These are phyloP conservation scores for Drosophila triauraria DNA, from an alignment of 1,140 invertebrate genomes.

Conservation along the genomic window DNA sequence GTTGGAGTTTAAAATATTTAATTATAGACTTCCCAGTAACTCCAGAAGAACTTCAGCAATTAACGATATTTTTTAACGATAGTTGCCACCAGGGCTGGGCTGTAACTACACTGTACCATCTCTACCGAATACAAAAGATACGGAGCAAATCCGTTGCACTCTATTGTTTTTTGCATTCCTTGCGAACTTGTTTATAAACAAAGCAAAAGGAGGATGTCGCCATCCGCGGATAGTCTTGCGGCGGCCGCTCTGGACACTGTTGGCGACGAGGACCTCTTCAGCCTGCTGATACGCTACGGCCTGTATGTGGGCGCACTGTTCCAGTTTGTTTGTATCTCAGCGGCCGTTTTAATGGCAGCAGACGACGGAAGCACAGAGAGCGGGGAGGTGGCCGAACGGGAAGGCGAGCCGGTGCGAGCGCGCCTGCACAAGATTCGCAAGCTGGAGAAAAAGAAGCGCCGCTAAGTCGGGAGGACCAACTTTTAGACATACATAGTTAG, in stretches of 20 bases:
- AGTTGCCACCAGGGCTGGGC: constrained; percentile 2
- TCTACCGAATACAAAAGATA: constrained; percentile 59
- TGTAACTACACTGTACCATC: background rate
- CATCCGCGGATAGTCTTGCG: constrained; percentile 45
- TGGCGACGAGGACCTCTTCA: constrained; percentile 74
- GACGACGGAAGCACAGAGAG: constrained; percentile 38
- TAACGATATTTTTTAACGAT: constrained; percentile 7
- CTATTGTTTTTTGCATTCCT: constrained; percentile 6
- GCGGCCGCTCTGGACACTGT: constrained; percentile 69
- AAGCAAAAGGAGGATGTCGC: constrained; percentile 39
- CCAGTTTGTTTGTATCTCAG: constrained; percentile 74
- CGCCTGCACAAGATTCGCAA: constrained; percentile 80
- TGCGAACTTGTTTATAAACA: constrained; percentile 19
- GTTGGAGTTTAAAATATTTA: background rate
- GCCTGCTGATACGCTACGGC: constrained; percentile 69
- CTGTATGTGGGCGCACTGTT: constrained; percentile 77
- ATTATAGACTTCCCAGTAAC: background rate
- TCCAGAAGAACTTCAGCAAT: background rate
- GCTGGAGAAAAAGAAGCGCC: constrained; percentile 79
- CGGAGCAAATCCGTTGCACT: constrained; percentile 18
- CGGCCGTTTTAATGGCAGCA: constrained; percentile 64
- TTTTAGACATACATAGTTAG: constrained; percentile 10
- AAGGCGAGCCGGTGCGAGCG: constrained; percentile 43
- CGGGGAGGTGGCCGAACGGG: constrained; percentile 44
- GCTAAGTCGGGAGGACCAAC: constrained; percentile 42